Percentiles rank a stretch among this genome's conserved stretches.
Evolutionary conservation across 1,140 invertebrate genomes (phyloP).

Genomic region (Ctenoplectra terminalis): DNA sequence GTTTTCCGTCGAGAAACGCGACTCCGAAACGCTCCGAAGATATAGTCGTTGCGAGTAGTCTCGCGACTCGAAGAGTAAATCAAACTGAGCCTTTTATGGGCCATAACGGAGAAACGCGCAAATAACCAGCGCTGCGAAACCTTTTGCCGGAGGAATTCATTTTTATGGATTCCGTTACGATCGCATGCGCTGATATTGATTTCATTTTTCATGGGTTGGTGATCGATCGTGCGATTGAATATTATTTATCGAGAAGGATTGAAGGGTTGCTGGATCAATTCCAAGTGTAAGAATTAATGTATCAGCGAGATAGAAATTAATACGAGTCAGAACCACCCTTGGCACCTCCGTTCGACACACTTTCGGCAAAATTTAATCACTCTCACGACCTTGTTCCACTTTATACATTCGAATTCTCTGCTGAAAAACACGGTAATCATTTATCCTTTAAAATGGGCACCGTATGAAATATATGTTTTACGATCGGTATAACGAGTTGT

Average conservation of each 20-base stretch:
- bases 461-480: background rate
- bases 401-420: background rate
- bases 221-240: background rate
- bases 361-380: background rate
- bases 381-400: background rate
- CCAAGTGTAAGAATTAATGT: background rate
- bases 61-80: background rate
- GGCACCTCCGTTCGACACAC: too few relatives aligned
- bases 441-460: background rate
- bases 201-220: background rate
- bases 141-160: background rate
- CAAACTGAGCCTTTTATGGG: conserved; percentile 20
- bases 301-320: too few relatives aligned
- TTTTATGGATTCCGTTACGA: conserved; percentile 18
- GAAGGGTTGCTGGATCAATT: too few relatives aligned
- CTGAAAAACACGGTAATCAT: too few relatives aligned
- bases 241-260: background rate
- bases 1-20: background rate
- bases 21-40: background rate
- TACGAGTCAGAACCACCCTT: background rate
- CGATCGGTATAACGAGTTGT: background rate
- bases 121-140: background rate
- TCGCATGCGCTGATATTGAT: background rate
- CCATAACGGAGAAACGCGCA: background rate
- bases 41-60: background rate